A percentile compares a stretch with the other conserved stretches of the same genome.
These are phyloP conservation scores for Melanaphis sacchari DNA, from an alignment of 1,140 invertebrate species.

Conservation along the genomic window DNA sequence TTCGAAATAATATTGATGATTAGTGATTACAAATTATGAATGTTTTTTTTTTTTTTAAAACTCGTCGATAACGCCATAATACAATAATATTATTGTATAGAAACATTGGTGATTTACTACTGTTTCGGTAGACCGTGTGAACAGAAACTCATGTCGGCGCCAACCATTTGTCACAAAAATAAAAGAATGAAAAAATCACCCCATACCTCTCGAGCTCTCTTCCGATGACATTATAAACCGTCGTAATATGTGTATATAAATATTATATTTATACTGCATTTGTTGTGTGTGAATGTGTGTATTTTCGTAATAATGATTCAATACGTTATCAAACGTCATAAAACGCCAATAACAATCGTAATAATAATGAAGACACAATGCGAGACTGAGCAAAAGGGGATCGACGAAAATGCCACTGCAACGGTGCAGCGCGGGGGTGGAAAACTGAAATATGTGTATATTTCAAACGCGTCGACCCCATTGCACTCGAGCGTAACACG, in stretches of 20 bases:
- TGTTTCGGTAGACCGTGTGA: slow-evolving; percentile 39
- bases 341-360: slow-evolving; percentile 48
- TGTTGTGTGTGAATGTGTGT: slow-evolving; percentile 7
- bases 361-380: slow-evolving; percentile 22
- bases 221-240: not conserved
- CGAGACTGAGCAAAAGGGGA: not conserved
- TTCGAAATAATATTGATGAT: slow-evolving; percentile 9
- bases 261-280: slow-evolving; percentile 5
- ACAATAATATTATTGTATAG: not conserved
- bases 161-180: slow-evolving; percentile 44
- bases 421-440: not conserved
- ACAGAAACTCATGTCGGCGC: slow-evolving; percentile 10
- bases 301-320: slow-evolving; percentile 3
- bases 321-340: slow-evolving; percentile 49
- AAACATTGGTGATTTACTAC: slow-evolving; percentile 13
- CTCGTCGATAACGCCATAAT: not conserved
- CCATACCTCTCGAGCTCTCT: not conserved
- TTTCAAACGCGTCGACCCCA: slow-evolving; percentile 42
- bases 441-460: slow-evolving; percentile 26
- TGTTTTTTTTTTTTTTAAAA: not conserved
- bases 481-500: not conserved
- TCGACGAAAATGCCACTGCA: not conserved
- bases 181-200: not conserved
- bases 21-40: not conserved
- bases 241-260: not conserved